These are phyloP conservation scores for Rana temporaria DNA, from an alignment of 2,113 vertebrate species.

Conservation along the genomic window DNA sequence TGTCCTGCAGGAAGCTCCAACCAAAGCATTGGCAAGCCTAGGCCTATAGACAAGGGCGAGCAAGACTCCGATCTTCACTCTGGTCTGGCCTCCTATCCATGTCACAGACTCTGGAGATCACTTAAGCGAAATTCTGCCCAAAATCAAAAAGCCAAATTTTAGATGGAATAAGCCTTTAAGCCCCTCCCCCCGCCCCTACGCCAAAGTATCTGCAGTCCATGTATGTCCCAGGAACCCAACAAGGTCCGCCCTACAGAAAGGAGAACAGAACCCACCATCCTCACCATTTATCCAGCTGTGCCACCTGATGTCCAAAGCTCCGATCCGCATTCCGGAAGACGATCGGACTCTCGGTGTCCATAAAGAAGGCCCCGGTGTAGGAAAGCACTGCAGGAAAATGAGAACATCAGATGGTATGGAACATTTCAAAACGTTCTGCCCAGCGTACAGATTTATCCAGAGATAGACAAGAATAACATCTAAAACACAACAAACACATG, in stretches of 20 bases:
- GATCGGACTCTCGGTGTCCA: conserved; percentile 62
- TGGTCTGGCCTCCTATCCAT: background rate
- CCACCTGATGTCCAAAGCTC: conserved; percentile 67
- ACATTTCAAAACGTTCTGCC: too few relatives aligned
- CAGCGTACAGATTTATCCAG: too few relatives aligned
- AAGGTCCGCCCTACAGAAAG: background rate
- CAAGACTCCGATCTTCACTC: background rate
- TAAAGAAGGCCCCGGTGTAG: conserved; percentile 62
- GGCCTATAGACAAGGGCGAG: too few relatives aligned
- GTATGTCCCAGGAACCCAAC: background rate
- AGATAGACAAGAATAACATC: too few relatives aligned
- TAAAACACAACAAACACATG: too few relatives aligned
- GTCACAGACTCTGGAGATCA: too few relatives aligned
- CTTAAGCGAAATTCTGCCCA: background rate
- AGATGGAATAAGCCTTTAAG: too few relatives aligned
- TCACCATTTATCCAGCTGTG: conserved; percentile 57
- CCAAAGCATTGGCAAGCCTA: too few relatives aligned
- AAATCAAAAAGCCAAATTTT: background rate
- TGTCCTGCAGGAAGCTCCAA: too few relatives aligned
- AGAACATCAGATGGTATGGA: too few relatives aligned
- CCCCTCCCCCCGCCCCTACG: too few relatives aligned
- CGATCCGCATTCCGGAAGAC: conserved; percentile 57
- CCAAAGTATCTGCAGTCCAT: too few relatives aligned
- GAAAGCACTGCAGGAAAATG: conserved; percentile 52
- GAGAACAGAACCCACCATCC: background rate